Evolutionary conservation across 2,797 vertebrate genomes (phyloP).

Genomic region (Danio tinwini): DNA sequence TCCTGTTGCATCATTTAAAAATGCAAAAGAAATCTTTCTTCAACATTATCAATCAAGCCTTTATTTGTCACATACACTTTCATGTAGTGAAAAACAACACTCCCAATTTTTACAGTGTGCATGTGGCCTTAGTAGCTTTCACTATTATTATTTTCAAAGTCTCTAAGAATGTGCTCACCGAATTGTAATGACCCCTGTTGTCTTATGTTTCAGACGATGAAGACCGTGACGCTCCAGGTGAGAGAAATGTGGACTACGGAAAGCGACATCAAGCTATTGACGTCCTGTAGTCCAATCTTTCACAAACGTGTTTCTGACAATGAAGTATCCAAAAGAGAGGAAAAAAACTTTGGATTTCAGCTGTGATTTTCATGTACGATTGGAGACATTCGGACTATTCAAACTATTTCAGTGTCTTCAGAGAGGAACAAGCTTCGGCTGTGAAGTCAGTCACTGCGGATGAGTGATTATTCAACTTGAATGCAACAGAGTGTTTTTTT

Average conservation of each 20-base stretch:
- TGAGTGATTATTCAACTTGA: neutral
- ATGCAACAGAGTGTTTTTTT: conserved; percentile 14
- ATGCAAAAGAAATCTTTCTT: neutral
- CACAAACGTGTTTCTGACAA: conserved; percentile 7
- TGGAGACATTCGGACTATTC: conserved; percentile 36
- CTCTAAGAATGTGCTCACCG: neutral
- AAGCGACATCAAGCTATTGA: conserved; percentile 89
- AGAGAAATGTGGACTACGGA: conserved; percentile 86
- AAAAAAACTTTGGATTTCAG: conserved; percentile 49
- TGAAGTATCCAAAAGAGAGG: conserved; percentile 37
- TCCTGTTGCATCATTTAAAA: no score
- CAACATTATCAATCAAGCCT: no score
- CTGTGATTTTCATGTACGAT: conserved; percentile 26
- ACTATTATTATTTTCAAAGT: neutral
- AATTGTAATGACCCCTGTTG: conserved; percentile 3
- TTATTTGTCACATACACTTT: no score
- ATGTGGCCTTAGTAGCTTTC: conserved; percentile 1
- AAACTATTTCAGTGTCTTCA: conserved; percentile 36
- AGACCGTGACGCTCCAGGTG: conserved; percentile 91
- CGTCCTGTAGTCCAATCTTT: conserved; percentile 79
- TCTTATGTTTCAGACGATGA: conserved; percentile 86
- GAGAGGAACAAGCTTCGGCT: neutral
- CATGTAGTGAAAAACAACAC: no score
- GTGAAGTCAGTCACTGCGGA: conserved; percentile 15
- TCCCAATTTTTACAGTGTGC: conserved; percentile 13